Conservation (phyloP, 2,888 invertebrate species). For the Cheilosia impressa region DNA sequence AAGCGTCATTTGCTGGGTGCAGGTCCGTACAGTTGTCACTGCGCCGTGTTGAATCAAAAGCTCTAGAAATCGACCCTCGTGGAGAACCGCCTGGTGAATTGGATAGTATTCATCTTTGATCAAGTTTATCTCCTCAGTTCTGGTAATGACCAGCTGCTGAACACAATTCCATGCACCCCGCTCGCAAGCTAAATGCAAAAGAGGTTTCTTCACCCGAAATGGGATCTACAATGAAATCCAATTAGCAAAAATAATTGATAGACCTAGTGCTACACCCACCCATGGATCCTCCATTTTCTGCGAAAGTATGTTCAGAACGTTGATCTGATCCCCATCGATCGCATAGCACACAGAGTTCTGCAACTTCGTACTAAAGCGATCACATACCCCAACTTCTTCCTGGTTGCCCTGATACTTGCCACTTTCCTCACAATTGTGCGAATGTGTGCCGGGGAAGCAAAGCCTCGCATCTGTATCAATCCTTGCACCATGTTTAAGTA, state of each 20-base stretch:
- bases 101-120: slow-evolving; percentile 91
- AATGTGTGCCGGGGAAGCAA: slow-evolving; percentile 90
- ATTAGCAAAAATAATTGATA: background rate
- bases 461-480: slow-evolving; percentile 89
- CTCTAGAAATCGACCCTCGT: slow-evolving; percentile 88
- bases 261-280: slow-evolving; percentile 81
- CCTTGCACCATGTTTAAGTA: slow-evolving; percentile 88
- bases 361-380: slow-evolving; percentile 84
- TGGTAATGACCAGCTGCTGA: slow-evolving; percentile 86
- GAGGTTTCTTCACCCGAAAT: slow-evolving; percentile 86
- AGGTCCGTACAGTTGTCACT: slow-evolving; percentile 88
- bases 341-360: slow-evolving; percentile 90
- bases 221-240: slow-evolving; percentile 80
- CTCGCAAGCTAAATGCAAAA: slow-evolving; percentile 89
- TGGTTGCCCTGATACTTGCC: slow-evolving; percentile 86
- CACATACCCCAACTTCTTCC: slow-evolving; percentile 84
- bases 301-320: slow-evolving; percentile 87
- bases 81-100: slow-evolving; percentile 90
- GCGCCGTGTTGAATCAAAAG: slow-evolving; percentile 88
- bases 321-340: slow-evolving; percentile 89
- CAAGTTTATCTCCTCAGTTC: slow-evolving; percentile 88
- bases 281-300: slow-evolving; percentile 89
- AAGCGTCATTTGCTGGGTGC: slow-evolving; percentile 89
- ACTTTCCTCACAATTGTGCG: slow-evolving; percentile 88
- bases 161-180: slow-evolving; percentile 90